These are phyloP conservation scores for Vanessa tameamea DNA, from an alignment of 1,140 invertebrate species.

Conservation along the genomic window DNA sequence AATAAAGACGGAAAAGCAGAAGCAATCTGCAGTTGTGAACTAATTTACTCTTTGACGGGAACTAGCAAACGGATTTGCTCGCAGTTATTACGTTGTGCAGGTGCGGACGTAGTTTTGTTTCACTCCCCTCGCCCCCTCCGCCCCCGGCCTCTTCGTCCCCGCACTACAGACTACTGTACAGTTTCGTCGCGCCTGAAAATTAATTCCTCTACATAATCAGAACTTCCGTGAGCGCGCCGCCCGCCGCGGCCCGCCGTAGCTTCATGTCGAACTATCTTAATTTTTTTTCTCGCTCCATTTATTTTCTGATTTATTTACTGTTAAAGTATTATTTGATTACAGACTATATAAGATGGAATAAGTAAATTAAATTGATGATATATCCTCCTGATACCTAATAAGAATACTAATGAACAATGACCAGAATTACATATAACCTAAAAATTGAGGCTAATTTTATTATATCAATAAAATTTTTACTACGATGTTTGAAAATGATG, in stretches of 20 bases:
- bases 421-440: too few species aligned
- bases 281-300: constrained; percentile 33
- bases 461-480: too few species aligned
- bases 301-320: constrained; percentile 6
- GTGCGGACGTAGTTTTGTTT: constrained; percentile 72
- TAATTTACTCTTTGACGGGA: constrained; percentile 44
- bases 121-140: constrained; percentile 38
- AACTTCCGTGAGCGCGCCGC: constrained; percentile 66
- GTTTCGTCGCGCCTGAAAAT: constrained; percentile 78
- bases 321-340: neutral
- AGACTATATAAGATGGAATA: too few species aligned
- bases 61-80: constrained; percentile 60
- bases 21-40: constrained; percentile 36
- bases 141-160: constrained; percentile 22
- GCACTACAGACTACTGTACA: constrained; percentile 51
- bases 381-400: too few species aligned
- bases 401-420: too few species aligned
- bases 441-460: too few species aligned
- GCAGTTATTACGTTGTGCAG: constrained; percentile 65
- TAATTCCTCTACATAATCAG: constrained; percentile 80
- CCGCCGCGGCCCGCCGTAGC: constrained; percentile 49
- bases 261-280: constrained; percentile 55
- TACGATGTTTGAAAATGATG: neutral
- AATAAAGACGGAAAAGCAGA: constrained; percentile 26
- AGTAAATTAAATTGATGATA: too few species aligned